Evolutionary conservation across 2,888 invertebrate genomes (phyloP), one percentile per base, ranked within the genome.

Genomic region (Andrena hattorfiana): DNA sequence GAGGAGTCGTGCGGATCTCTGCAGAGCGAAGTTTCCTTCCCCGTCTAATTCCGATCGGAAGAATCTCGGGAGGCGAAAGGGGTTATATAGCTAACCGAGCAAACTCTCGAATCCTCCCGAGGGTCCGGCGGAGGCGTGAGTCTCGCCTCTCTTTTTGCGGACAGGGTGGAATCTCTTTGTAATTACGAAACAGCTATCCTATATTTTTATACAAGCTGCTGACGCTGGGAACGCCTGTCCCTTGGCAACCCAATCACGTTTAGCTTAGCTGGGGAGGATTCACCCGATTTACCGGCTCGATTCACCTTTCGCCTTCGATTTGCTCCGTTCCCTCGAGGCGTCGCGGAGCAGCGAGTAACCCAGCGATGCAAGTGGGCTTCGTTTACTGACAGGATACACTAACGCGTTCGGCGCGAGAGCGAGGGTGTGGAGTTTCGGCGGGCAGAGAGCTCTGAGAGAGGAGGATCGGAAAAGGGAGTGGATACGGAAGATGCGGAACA

Each of bases 131-230:
- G n/a, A 71, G 77, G 30, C 79, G 66, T 54, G 63, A 35, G 56
- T 54, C 42, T 20, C 2, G 32, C n/a, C 42, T 32, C 42, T 42
- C 54, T 20, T 26, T 32, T 48, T 13, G 13, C 48, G 51, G 51
- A 13, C 54, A 32, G 20, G 49, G 35, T 71, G 77, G 78, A 62
- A 80, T 77, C 78, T 71, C 78, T 63, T 81, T 68, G 78, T 72
- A 81, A 81, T 78, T 81, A 81, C 80, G 63, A 63, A 72, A 54
- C 72, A 63, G 67, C 72, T 77, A n/a, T 28, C 62, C 67, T 62
- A 62, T 78, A 63, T 26, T 68, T 56, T 68, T 54, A 42, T 48
- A 49, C 3, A 28, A 23, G 10, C 20, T 16, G 42, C 48, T 63
- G 54, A 56, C 74, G 51, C 26, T 2, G 8, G 77, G 71, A 56